Evolutionary conservation across 2,888 invertebrate species (phyloP).

Genomic region (Pediacus dermestoides): DNA sequence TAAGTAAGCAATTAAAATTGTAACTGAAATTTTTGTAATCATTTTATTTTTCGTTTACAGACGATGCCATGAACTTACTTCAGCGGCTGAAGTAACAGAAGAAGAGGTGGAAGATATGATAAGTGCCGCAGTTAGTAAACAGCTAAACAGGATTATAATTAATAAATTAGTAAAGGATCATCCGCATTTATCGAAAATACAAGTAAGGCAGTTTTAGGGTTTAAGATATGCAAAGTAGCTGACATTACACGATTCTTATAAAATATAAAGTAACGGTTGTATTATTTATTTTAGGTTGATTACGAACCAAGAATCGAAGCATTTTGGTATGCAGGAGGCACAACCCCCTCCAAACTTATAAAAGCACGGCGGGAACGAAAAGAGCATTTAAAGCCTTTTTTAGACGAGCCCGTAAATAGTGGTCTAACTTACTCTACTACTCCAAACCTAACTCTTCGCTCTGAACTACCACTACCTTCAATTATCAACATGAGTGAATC

Average conservation of each 20-base stretch:
- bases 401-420: slow-evolving; percentile 63
- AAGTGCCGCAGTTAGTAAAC: slow-evolving; percentile 57
- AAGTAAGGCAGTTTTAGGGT: too few relatives aligned
- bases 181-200: slow-evolving; percentile 60
- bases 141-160: slow-evolving; percentile 67
- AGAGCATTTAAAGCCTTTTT: slow-evolving; percentile 47
- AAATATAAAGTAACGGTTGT: too few relatives aligned
- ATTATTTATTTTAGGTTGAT: slow-evolving; percentile 58
- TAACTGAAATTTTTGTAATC: slow-evolving; percentile 8
- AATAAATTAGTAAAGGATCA: slow-evolving; percentile 58
- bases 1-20: slow-evolving; percentile 48
- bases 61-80: too few relatives aligned
- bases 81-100: slow-evolving; percentile 36
- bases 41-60: too few relatives aligned
- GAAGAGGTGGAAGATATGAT: slow-evolving; percentile 49
- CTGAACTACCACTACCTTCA: slow-evolving; percentile 64
- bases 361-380: slow-evolving; percentile 5
- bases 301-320: slow-evolving; percentile 77
- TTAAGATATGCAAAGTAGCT: too few relatives aligned
- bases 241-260: too few relatives aligned
- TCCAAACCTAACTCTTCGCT: slow-evolving; percentile 68
- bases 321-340: slow-evolving; percentile 80
- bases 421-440: slow-evolving; percentile 61
- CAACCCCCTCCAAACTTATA: slow-evolving; percentile 53
- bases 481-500: slow-evolving; percentile 58